A percentile compares a stretch with the other conserved stretches of the same genome.
phyloP scores from a whole-genome alignment of 2,888 invertebrate genomes.

The Heliconius ismenius region DNA sequence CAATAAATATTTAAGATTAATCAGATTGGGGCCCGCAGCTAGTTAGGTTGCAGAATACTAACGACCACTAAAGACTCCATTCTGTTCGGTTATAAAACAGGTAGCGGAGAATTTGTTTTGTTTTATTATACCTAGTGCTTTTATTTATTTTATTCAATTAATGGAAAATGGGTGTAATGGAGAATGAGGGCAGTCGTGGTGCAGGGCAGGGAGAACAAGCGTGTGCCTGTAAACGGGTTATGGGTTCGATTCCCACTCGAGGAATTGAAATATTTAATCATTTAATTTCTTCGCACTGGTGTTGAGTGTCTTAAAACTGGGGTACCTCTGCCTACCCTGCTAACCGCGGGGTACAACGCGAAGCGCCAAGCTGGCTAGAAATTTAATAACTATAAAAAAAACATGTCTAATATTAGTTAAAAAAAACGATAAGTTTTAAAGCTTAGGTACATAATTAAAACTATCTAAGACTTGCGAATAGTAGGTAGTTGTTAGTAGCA shows the following conservation, averaged over 20 bases:
- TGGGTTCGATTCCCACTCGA: too few relatives aligned
- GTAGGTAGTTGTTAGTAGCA: slow-evolving; percentile 50
- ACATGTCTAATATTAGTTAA: slow-evolving; percentile 11
- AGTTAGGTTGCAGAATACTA: slow-evolving; percentile 72
- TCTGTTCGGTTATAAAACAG: slow-evolving; percentile 50
- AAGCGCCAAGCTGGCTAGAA: background rate
- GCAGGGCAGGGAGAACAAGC: too few relatives aligned
- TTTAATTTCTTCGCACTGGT: too few relatives aligned
- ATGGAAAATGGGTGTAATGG: slow-evolving; percentile 32
- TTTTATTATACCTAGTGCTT: slow-evolving; percentile 44
- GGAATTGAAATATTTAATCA: too few relatives aligned
- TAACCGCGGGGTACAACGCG: too few relatives aligned
- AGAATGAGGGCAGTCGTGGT: too few relatives aligned
- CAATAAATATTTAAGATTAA: slow-evolving; percentile 82
- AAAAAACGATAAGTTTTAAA: slow-evolving; percentile 14
- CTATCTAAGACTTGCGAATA: slow-evolving; percentile 34
- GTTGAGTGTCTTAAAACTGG: too few relatives aligned
- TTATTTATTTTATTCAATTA: slow-evolving; percentile 45
- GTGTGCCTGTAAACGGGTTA: too few relatives aligned
- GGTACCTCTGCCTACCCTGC: too few relatives aligned
- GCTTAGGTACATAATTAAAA: slow-evolving; percentile 31
- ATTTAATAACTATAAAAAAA: background rate
- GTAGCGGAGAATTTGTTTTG: slow-evolving; percentile 48
- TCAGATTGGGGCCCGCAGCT: slow-evolving; percentile 71
- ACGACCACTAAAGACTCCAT: slow-evolving; percentile 58